Conservation (phyloP, 2,888 invertebrate species). For the Hemicrepidius hirtus region DNA sequence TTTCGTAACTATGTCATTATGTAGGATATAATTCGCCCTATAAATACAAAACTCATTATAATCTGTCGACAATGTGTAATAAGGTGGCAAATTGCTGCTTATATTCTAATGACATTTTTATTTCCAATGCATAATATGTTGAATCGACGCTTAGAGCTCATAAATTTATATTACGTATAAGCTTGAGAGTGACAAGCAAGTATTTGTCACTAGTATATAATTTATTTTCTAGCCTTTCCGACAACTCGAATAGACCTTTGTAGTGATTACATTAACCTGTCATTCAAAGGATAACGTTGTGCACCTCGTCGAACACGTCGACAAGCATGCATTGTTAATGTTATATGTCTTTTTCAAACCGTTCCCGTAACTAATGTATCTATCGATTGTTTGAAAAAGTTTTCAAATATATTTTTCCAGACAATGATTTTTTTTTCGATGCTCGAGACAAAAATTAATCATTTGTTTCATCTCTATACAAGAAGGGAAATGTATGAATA, state of each 20-base stretch:
- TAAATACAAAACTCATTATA: no score
- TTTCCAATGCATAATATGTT: conserved; percentile 16
- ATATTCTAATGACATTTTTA: conserved; percentile 8
- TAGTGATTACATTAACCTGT: conserved; percentile 25
- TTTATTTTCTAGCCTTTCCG: conserved; percentile 25
- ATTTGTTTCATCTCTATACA: no score
- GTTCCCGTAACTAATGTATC: conserved; percentile 10
- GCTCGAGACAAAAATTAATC: neutral
- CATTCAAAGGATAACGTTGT: conserved; percentile 25
- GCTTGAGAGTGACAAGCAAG: conserved; percentile 6
- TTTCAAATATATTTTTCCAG: neutral
- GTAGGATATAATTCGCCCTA: no score
- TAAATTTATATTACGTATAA: conserved; percentile 18
- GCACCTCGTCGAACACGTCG: conserved; percentile 22
- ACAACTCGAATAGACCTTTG: conserved; percentile 17
- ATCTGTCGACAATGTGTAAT: neutral
- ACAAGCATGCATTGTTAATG: conserved; percentile 21
- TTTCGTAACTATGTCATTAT: no score
- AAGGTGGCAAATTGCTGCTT: conserved; percentile 14
- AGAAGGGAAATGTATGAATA: no score
- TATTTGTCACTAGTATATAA: conserved; percentile 28
- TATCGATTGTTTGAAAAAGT: conserved; percentile 9
- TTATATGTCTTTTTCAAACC: neutral
- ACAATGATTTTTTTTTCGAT: no score
- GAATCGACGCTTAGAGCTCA: conserved; percentile 11